Base-by-base conservation (phyloP, 2,113 vertebrate species). In the Sakesphorus luctuosus region DNA sequence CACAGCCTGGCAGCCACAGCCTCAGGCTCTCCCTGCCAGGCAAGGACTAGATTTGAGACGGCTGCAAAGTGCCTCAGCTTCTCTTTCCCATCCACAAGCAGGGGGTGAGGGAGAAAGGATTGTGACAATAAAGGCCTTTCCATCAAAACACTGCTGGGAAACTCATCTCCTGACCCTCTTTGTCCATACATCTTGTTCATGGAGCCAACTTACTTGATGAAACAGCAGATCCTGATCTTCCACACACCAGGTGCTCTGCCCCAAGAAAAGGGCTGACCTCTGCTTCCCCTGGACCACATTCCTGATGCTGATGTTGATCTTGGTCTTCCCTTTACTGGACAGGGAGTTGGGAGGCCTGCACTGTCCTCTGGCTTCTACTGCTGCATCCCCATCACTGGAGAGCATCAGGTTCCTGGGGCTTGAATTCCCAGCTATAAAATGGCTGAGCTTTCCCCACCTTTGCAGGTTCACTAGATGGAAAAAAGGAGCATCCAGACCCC, bases 21-120 rank as follows among this genome's bases (percentile, higher is more conserved):
- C 67, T 47, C 47, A 10, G 86, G 85, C 69, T 85, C 31, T 81
- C 47, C 75, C 62, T 50, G 82, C 53, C 65, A 6, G 31, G 12
- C 63, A 29, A 12, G 14, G 47, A 8, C 62, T 15, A 29, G 8
- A 16, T 81, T 50, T 14, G 58, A 55, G 25, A 40, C 4, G 3
- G 6, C 85, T 43, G 81, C 71, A 9, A 59, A 18, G 25, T 15
- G 19, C 26, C 52, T 61, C 62, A 21, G 87, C 33, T 40, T 36
- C n/a, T n/a, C 58, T 31, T 81, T n/a, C n/a, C 35, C 21, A 7
- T 10, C 49, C 21, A 0, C 2, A 17, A 17, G 2, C 3, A 3
- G 46, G 28, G 55, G 61, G 6, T 1, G 1, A 19, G 35, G 18
- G 38, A 78, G 44, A 6, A 36, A 61, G 20, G 69, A 6, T 3